Evolutionary conservation across 2,888 invertebrate species (phyloP).

Genomic region (Onthophagus sagittarius): DNA sequence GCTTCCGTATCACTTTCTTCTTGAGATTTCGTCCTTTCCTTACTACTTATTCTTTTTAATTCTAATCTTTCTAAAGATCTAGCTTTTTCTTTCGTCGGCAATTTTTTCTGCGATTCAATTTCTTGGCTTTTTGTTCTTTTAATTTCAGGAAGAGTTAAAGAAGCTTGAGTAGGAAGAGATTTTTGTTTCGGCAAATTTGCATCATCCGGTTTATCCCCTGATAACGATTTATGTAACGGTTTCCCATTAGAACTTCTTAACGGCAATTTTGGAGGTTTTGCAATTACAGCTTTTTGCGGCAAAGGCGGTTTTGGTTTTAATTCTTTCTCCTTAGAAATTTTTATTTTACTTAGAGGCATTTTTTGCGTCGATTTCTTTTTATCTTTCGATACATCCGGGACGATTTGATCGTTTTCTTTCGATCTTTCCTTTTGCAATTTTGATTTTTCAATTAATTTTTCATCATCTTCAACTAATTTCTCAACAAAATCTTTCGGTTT

Average conservation of each 20-base stretch:
- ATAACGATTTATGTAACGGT: constrained; percentile 48
- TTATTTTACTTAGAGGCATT: constrained; percentile 23
- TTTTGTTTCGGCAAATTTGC: constrained; percentile 49
- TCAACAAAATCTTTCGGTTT: constrained; percentile 14
- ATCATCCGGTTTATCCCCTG: constrained; percentile 44
- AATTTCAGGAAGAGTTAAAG: constrained; percentile 44
- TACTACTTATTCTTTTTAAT: constrained; percentile 54
- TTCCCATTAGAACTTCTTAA: constrained; percentile 37
- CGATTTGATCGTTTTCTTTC: constrained; percentile 49
- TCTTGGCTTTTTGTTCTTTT: constrained; percentile 61
- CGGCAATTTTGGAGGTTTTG: constrained; percentile 28
- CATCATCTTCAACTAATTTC: constrained; percentile 32
- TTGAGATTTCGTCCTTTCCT: constrained; percentile 67
- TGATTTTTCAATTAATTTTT: constrained; percentile 43
- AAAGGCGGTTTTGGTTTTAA: constrained; percentile 24
- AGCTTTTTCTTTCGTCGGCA: constrained; percentile 61
- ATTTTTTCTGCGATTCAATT: constrained; percentile 51
- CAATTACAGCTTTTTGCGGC: constrained; percentile 13
- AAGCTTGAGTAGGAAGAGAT: constrained; percentile 36
- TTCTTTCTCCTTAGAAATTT: constrained; percentile 21
- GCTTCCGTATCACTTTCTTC: constrained; percentile 71
- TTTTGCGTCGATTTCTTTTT: constrained; percentile 32
- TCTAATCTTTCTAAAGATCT: constrained; percentile 66
- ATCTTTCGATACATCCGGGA: constrained; percentile 44
- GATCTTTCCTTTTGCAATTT: constrained; percentile 21